Evolutionary conservation across 2,888 invertebrate species (phyloP).

Genomic region (Agrenia bidenticulata): DNA sequence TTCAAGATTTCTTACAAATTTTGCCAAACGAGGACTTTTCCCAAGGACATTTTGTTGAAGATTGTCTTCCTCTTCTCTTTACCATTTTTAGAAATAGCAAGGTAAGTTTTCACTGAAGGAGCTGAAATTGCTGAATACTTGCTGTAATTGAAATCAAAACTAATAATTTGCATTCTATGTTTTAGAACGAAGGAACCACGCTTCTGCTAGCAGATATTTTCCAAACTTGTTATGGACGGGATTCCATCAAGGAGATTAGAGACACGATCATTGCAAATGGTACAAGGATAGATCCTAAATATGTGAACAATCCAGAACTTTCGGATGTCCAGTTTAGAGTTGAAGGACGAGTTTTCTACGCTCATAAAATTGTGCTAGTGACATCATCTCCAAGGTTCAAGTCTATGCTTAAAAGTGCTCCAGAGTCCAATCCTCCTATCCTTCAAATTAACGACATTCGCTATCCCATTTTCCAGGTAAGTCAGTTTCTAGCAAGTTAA

Average conservation of each 20-base stretch:
- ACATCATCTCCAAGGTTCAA: conserved; percentile 84
- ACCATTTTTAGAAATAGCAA: conserved; percentile 88
- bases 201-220: conserved; percentile 83
- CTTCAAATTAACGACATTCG: conserved; percentile 90
- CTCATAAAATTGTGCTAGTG: conserved; percentile 89
- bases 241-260: conserved; percentile 74
- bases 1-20: conserved; percentile 86
- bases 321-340: conserved; percentile 91
- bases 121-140: not conserved
- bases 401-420: conserved; percentile 77
- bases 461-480: conserved; percentile 87
- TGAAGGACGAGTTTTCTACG: conserved; percentile 86
- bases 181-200: conserved; percentile 83
- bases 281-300: conserved; percentile 85
- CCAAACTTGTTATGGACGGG: conserved; percentile 85
- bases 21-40: conserved; percentile 86
- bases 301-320: conserved; percentile 89
- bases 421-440: conserved; percentile 75
- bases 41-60: conserved; percentile 74
- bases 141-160: not conserved
- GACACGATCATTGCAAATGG: conserved; percentile 61
- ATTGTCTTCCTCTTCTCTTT: conserved; percentile 83
- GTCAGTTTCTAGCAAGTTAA: conserved; percentile 17
- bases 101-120: conserved; percentile 59
- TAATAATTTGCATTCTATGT: conserved; percentile 43